Evolutionary conservation across 2,113 vertebrate genomes (phyloP).

Genomic region (Saccopteryx leptura): DNA sequence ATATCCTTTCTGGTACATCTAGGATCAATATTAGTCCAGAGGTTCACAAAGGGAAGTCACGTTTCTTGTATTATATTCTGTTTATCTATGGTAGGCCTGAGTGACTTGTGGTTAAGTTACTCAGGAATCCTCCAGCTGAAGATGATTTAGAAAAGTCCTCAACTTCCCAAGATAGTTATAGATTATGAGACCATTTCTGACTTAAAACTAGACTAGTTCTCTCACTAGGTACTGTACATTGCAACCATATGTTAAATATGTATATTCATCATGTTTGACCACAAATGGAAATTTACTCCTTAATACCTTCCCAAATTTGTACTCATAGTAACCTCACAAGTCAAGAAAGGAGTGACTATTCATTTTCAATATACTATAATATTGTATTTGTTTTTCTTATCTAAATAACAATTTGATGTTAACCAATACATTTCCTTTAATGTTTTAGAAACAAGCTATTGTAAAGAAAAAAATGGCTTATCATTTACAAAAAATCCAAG

Average conservation of each 20-base stretch:
- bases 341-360: not conserved
- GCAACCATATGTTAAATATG: not conserved
- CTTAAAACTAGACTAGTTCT: not conserved
- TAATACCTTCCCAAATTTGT: not conserved
- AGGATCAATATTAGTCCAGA: not conserved
- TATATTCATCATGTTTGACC: not conserved
- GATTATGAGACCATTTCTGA: not conserved
- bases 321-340: not conserved
- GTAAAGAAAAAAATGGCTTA: conserved; percentile 86
- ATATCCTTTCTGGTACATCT: not conserved
- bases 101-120: not conserved
- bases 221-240: not conserved
- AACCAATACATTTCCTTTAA: conserved; percentile 17
- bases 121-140: not conserved
- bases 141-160: not conserved
- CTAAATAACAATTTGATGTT: conserved; percentile 13
- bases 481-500: conserved; percentile 84
- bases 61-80: not conserved
- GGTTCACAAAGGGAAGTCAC: not conserved
- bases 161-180: not conserved
- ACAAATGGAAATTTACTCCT: not conserved
- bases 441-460: conserved; percentile 82
- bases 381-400: not conserved
- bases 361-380: not conserved
- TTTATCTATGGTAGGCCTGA: not conserved